phyloP scores from a whole-genome alignment of 2,888 invertebrate species.

The Tillus elongatus region DNA sequence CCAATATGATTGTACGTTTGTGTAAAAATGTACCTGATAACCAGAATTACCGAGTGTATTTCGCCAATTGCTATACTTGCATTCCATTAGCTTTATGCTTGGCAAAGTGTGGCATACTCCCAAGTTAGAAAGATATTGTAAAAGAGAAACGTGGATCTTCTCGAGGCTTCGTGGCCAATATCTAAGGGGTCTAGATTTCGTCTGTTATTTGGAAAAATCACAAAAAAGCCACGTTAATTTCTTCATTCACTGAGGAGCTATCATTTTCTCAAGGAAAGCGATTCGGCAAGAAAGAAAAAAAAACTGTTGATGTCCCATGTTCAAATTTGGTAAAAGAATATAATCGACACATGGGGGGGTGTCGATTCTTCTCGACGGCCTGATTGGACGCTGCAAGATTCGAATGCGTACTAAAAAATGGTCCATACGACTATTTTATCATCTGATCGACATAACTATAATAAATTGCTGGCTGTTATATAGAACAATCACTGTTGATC shows the following conservation, averaged over 20 bases:
- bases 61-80: conserved; percentile 17
- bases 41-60: conserved; percentile 24
- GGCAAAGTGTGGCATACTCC: conserved; percentile 10
- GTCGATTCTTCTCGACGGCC: conserved; percentile 27
- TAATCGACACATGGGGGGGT: conserved; percentile 25
- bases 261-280: conserved; percentile 12
- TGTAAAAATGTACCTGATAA: conserved; percentile 10
- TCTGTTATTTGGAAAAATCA: conserved; percentile 30
- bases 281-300: conserved; percentile 17
- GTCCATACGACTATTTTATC: conserved; percentile 22
- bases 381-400: conserved; percentile 23
- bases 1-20: conserved; percentile 11
- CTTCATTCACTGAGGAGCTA: conserved; percentile 32
- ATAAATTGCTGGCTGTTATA: conserved; percentile 23
- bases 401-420: conserved; percentile 19
- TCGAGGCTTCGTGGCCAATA: conserved; percentile 7
- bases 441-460: conserved; percentile 22
- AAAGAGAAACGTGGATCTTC: conserved; percentile 11
- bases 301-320: conserved; percentile 21
- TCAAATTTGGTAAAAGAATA: conserved; percentile 24
- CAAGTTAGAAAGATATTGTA: background rate
- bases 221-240: conserved; percentile 31
- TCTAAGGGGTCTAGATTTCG: conserved; percentile 19
- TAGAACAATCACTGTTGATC: conserved; percentile 12
- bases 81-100: conserved; percentile 26